Evolutionary conservation across 1,140 invertebrate genomes (phyloP).

Genomic region (Bombus polaris): DNA sequence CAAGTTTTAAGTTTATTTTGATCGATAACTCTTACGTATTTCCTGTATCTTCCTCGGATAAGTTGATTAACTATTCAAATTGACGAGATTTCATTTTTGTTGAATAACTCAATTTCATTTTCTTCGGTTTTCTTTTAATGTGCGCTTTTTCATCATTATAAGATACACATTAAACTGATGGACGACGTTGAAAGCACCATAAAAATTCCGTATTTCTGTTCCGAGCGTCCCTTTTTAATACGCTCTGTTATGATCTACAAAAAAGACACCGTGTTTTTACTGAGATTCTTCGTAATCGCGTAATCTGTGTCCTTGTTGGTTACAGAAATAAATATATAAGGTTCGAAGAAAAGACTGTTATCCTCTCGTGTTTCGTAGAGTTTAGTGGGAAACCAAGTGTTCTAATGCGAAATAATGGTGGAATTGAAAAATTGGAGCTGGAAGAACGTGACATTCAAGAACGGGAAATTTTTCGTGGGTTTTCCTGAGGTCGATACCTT

Average conservation of each 20-base stretch:
- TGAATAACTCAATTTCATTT: neutral
- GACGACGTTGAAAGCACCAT: neutral
- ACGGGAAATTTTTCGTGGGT: conserved; percentile 26
- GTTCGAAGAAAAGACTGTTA: no score
- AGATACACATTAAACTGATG: neutral
- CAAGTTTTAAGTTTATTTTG: conserved; percentile 10
- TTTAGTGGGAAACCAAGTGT: neutral
- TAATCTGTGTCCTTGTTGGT: neutral
- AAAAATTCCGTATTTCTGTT: neutral
- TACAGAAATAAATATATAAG: neutral
- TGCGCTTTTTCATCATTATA: neutral
- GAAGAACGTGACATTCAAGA: neutral
- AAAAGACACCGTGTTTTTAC: neutral
- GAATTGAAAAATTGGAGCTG: conserved; percentile 22
- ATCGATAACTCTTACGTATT: neutral
- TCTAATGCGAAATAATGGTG: neutral
- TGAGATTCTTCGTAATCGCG: neutral
- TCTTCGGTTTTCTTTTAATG: neutral
- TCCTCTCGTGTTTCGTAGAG: neutral
- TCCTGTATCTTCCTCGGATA: neutral
- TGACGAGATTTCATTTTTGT: neutral
- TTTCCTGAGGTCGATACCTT: conserved; percentile 55
- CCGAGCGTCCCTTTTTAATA: neutral
- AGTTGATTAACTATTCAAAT: neutral
- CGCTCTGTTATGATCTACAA: no score